A percentile compares a stretch with the other conserved stretches of the same genome.
Conservation (phyloP, 2,888 invertebrate genomes). For the Cordilura impudica region DNA sequence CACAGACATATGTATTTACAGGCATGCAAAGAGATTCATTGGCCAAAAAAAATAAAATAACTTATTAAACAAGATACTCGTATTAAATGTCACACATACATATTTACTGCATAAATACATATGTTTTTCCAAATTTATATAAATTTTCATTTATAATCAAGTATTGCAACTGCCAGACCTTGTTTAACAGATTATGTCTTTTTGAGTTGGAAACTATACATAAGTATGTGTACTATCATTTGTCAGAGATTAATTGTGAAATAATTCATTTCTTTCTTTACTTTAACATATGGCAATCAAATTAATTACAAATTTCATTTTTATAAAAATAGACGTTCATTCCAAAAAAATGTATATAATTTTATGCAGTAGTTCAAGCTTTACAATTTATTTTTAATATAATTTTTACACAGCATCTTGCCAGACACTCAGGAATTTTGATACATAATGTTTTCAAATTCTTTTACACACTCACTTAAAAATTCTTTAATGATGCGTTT, state of each 20-base stretch:
- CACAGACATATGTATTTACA: background rate
- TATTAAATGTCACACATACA: slow-evolving; percentile 15
- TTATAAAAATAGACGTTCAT: too few species aligned
- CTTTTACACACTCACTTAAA: background rate
- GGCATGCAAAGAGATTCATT: background rate
- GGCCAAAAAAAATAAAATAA: background rate
- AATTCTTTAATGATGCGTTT: background rate
- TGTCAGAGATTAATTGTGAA: background rate
- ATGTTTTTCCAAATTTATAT: too few species aligned
- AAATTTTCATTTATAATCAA: background rate
- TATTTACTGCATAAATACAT: background rate
- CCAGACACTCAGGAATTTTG: slow-evolving; percentile 31
- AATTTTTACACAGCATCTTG: background rate
- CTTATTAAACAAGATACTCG: background rate
- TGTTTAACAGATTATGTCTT: background rate
- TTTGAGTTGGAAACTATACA: too few species aligned
- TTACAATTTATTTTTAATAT: background rate
- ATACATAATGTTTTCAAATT: background rate
- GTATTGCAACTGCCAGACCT: background rate
- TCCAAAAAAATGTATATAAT: too few species aligned
- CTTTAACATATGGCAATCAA: slow-evolving; percentile 19
- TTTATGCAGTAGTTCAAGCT: background rate
- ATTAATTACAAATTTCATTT: slow-evolving; percentile 32
- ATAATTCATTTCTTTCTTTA: background rate
- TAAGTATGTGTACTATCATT: background rate